phyloP scores from a whole-genome alignment of 2,888 invertebrate genomes.

The Scaptomyza reducta region DNA sequence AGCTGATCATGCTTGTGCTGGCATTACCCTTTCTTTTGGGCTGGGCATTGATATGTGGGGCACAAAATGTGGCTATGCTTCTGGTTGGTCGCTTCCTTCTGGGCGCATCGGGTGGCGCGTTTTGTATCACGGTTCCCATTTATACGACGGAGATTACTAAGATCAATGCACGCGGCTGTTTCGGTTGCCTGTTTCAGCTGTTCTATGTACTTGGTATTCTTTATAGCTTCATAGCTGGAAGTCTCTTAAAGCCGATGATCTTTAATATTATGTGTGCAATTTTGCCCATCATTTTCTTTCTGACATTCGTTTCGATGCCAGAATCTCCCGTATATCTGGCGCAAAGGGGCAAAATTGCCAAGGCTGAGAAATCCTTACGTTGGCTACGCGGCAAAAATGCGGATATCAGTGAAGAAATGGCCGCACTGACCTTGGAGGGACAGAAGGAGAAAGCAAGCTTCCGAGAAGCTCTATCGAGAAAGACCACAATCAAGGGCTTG shows the following conservation, averaged over 20 bases:
- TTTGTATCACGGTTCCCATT: conserved; percentile 92
- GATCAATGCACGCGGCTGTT: conserved; percentile 89
- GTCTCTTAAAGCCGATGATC: conserved; percentile 5
- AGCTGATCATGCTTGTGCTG: conserved; percentile 84
- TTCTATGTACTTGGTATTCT: conserved; percentile 92
- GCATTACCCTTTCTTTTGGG: conserved; percentile 88
- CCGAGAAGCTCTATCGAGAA: conserved; percentile 85
- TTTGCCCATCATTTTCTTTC: conserved; percentile 87
- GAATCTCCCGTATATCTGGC: conserved; percentile 90
- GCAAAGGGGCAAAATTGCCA: conserved; percentile 86
- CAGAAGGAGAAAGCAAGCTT: conserved; percentile 84
- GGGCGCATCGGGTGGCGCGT: conserved; percentile 86
- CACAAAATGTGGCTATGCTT: conserved; percentile 85
- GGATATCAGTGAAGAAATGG: conserved; percentile 86
- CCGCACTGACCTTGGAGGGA: conserved; percentile 48
- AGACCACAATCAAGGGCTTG: conserved; percentile 86
- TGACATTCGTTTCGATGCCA: conserved; percentile 91
- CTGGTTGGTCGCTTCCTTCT: conserved; percentile 65
- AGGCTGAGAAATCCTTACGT: conserved; percentile 88
- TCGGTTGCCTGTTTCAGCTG: conserved; percentile 94
- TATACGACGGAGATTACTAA: conserved; percentile 93
- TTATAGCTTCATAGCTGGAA: conserved; percentile 87
- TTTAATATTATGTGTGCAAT: conserved; percentile 59
- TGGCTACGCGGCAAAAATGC: conserved; percentile 89
- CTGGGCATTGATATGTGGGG: conserved; percentile 89